phyloP scores from a whole-genome alignment of 2,113 vertebrate genomes.

The Corydoras sp. region DNA sequence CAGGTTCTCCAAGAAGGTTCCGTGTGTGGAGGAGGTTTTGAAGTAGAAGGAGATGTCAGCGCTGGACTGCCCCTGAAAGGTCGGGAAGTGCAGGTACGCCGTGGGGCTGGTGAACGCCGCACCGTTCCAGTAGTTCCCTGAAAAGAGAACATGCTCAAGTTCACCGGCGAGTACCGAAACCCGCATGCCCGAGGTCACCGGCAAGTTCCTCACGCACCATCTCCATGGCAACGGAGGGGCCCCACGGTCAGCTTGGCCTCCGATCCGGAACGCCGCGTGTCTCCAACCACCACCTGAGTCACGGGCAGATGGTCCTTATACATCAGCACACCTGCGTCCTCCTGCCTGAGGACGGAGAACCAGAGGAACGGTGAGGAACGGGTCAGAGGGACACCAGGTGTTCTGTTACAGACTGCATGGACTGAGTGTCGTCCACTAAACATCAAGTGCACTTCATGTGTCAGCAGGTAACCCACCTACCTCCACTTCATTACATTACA shows the following conservation, averaged over 20 bases:
- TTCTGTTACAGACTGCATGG: too few species aligned
- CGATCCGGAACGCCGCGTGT: slow-evolving; percentile 77
- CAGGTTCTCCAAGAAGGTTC: slow-evolving; percentile 89
- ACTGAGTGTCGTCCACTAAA: too few species aligned
- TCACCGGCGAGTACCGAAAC: too few species aligned
- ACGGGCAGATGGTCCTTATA: slow-evolving; percentile 95
- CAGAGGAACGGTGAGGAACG: neutral
- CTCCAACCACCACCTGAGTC: slow-evolving; percentile 83
- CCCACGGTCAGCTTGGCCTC: slow-evolving; percentile 88
- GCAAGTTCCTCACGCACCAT: slow-evolving; percentile 72
- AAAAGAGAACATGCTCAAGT: too few species aligned
- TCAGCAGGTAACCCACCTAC: too few species aligned
- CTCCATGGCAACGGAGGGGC: slow-evolving; percentile 83
- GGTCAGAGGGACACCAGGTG: too few species aligned
- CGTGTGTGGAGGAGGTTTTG: slow-evolving; percentile 81
- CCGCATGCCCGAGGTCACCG: too few species aligned
- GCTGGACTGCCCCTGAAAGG: slow-evolving; percentile 82
- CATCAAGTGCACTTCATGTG: too few species aligned
- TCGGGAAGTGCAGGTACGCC: slow-evolving; percentile 87
- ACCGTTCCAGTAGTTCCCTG: slow-evolving; percentile 88
- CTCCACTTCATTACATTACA: too few species aligned
- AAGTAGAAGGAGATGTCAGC: slow-evolving; percentile 97
- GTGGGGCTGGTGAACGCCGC: slow-evolving; percentile 86
- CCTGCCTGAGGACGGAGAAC: slow-evolving; percentile 68
- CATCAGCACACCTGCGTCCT: slow-evolving; percentile 82